A percentile compares a stretch with the other conserved stretches of the same genome.
These are phyloP conservation scores for Polymixis flavicincta DNA, from an alignment of 2,888 invertebrate species.

Conservation along the genomic window DNA sequence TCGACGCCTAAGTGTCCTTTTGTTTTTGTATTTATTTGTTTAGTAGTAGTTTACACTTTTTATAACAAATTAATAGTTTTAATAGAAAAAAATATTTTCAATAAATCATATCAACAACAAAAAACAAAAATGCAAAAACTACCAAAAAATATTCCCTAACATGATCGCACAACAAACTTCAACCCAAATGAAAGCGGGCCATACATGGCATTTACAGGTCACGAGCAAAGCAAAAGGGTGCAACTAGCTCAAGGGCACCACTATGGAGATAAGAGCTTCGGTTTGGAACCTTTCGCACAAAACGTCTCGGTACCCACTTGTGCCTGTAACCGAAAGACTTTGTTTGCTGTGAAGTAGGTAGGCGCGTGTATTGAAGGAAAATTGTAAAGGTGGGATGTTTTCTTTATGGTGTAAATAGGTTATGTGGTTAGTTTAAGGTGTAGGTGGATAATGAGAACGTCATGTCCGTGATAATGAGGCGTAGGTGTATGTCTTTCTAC, in stretches of 20 bases:
- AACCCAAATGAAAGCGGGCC: conserved; percentile 25
- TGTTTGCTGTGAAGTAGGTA: conserved; percentile 27
- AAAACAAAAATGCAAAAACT: background rate
- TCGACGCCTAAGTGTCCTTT: too few species aligned
- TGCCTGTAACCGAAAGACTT: conserved; percentile 21
- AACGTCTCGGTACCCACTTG: conserved; percentile 34
- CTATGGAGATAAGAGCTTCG: conserved; percentile 43
- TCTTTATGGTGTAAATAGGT: conserved; percentile 18
- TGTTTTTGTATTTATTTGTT: too few species aligned
- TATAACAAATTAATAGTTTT: too few species aligned
- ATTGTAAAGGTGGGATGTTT: conserved; percentile 10
- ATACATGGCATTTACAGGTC: conserved; percentile 46
- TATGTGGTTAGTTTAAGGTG: conserved; percentile 21
- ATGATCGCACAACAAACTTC: conserved; percentile 26
- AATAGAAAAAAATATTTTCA: too few species aligned
- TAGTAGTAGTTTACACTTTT: too few species aligned
- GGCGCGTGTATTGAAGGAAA: conserved; percentile 16
- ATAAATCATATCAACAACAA: background rate
- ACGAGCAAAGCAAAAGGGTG: conserved; percentile 55
- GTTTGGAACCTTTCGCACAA: conserved; percentile 41
- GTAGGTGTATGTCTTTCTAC: background rate
- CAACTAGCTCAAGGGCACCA: conserved; percentile 57
- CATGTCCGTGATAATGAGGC: background rate
- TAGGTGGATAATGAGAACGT: background rate
- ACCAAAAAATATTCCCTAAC: conserved; percentile 18